Base-by-base conservation (phyloP, 2,888 invertebrate genomes). In the Adelognathus sp. region DNA sequence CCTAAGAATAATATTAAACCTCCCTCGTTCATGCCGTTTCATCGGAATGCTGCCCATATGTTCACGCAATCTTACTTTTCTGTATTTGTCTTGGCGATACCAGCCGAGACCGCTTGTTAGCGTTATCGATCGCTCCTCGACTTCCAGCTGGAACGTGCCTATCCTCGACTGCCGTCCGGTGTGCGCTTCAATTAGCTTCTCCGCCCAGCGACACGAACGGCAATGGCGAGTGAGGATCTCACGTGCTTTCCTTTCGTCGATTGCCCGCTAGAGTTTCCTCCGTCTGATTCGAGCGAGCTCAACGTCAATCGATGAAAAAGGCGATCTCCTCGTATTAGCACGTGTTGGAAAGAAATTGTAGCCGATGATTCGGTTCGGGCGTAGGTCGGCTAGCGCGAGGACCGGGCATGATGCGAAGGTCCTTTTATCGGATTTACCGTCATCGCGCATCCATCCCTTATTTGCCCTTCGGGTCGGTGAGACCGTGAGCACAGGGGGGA, bases 391-490 rank as follows among this genome's bases (percentile, higher is more conserved):
- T 2, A 6, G 9, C 5, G 29, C 54, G 11, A 44, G 29, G 29
- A 31, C 14, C 7, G 21, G 24, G 33, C 7, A 27, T 33, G 58
- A 70, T 60, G 50, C 33, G 50, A 36, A 36, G 29, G 46, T 27
- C 58, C 46, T 18, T n/a, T 73, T 36, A 64, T 73, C 64, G 41
- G 41, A 64, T 36, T 56, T 36, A 58, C 72, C 63, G 64, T n/a
- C 44, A 64, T 54, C 56, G 21, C 21, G 27, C 27, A 36, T 41
- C 18, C 33, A 46, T 33, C 46, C 46, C 14, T 44, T 44, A 58
- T 50, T 50, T 50, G 64, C 33, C 39, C 18, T 36, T 31, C 31
- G 27, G 39, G 46, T 16, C 18, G 7, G 14, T 24, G 46, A 56
- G 21, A 11, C 24, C 46, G 21, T 9, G 3, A 1, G 11, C 11